Evolutionary conservation across 2,888 invertebrate species (phyloP).

Genomic region (Drosophila differens): DNA sequence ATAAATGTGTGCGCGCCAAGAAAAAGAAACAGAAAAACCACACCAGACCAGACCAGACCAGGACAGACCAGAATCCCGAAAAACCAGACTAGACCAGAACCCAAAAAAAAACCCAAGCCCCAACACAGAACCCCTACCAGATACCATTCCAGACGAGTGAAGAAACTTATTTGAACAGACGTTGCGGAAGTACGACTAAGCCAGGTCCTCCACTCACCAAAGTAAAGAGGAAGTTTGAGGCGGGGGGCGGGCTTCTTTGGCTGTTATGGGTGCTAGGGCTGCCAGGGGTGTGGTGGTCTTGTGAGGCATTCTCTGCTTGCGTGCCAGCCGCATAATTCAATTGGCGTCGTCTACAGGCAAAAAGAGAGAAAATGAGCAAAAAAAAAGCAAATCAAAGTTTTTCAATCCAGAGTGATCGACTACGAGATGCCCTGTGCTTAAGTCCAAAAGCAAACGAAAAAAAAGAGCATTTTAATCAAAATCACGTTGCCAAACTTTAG

Average conservation of each 20-base stretch:
- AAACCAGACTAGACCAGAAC: slow-evolving; percentile 7
- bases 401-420: neutral
- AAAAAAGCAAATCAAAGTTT: slow-evolving; percentile 11
- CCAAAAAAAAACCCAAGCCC: neutral
- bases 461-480: neutral
- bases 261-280: neutral
- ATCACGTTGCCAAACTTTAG: neutral
- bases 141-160: slow-evolving; percentile 18
- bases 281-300: neutral
- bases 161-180: slow-evolving; percentile 59
- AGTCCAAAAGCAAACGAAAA: neutral
- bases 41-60: slow-evolving; percentile 21
- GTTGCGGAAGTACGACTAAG: slow-evolving; percentile 40
- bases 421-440: neutral
- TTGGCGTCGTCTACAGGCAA: slow-evolving; percentile 55
- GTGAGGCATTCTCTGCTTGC: slow-evolving; percentile 33
- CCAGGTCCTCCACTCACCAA: slow-evolving; percentile 9
- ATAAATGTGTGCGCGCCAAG: slow-evolving; percentile 53
- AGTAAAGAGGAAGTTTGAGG: neutral
- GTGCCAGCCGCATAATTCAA: slow-evolving; percentile 64
- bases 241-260: neutral
- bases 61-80: slow-evolving; percentile 17
- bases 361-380: slow-evolving; percentile 6
- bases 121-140: neutral
- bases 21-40: slow-evolving; percentile 23